A percentile compares a stretch with the other conserved stretches of the same genome.
phyloP scores from a whole-genome alignment of 2,888 invertebrate genomes.

The Neoitamus cyanurus region DNA sequence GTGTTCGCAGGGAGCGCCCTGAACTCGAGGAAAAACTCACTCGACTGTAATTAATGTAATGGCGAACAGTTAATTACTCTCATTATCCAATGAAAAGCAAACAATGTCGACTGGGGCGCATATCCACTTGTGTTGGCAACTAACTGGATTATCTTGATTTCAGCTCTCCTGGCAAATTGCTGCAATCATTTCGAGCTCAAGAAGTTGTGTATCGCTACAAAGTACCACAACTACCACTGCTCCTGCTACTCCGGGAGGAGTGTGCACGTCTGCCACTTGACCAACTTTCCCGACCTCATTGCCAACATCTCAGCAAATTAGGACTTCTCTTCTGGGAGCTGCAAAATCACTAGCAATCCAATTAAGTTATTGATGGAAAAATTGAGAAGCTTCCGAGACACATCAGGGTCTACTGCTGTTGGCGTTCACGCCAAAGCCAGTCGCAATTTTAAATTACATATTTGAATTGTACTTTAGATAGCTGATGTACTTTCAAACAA shows the following conservation, averaged over 20 bases:
- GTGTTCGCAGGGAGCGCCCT: background rate
- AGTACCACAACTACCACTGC: background rate
- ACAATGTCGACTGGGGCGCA: constrained; percentile 31
- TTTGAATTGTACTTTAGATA: no score
- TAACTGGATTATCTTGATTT: constrained; percentile 21
- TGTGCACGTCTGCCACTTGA: background rate
- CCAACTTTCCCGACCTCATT: background rate
- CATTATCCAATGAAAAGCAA: constrained; percentile 29
- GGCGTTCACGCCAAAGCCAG: no score
- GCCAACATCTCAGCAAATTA: background rate
- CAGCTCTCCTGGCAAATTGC: background rate
- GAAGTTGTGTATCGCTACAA: background rate
- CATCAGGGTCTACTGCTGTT: no score
- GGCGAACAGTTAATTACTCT: constrained; percentile 40
- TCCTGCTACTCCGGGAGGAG: background rate
- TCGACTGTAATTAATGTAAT: constrained; percentile 43
- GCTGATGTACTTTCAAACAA: no score
- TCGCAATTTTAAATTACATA: no score
- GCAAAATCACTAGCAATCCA: background rate
- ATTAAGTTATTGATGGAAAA: background rate
- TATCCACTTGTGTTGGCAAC: constrained; percentile 10
- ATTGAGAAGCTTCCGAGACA: background rate
- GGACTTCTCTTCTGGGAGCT: background rate
- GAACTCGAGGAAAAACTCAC: constrained; percentile 10
- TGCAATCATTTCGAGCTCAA: background rate